phyloP scores from a whole-genome alignment of 2,888 invertebrate species.

The Kryphioiulus occultus region DNA sequence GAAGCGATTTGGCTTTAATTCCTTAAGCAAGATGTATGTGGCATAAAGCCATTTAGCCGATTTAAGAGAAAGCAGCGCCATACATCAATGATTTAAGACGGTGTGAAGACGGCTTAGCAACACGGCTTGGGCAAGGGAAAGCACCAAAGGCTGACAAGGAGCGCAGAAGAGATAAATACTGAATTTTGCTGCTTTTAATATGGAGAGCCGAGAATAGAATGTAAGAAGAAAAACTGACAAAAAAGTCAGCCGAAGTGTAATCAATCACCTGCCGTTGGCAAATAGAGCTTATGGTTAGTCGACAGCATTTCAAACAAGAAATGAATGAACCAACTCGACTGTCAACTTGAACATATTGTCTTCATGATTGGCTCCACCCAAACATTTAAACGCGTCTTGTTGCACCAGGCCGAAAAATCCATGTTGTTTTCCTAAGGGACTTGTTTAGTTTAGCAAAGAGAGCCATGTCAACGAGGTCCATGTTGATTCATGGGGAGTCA shows the following conservation, averaged over 20 bases:
- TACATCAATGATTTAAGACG: neutral
- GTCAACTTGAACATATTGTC: constrained; percentile 5
- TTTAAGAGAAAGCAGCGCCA: neutral
- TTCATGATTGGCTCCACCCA: neutral
- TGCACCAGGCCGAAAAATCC: neutral
- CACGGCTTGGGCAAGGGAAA: neutral
- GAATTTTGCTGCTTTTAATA: neutral
- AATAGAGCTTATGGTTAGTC: neutral
- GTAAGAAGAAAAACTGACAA: neutral
- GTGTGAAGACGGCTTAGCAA: neutral
- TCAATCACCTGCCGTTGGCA: neutral
- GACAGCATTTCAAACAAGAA: constrained; percentile 5
- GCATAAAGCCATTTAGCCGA: neutral
- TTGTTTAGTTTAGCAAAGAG: neutral
- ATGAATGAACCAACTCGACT: neutral
- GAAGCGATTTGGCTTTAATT: neutral
- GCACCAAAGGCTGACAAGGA: neutral
- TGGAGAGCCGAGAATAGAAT: neutral
- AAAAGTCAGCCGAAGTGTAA: neutral
- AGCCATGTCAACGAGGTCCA: neutral
- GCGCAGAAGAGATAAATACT: neutral
- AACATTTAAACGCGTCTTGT: neutral
- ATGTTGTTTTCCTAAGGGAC: neutral
- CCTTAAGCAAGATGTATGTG: constrained; percentile 5
- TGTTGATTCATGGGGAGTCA: neutral